Evolutionary conservation across 2,113 vertebrate genomes (phyloP).

Genomic region (Parus major): DNA sequence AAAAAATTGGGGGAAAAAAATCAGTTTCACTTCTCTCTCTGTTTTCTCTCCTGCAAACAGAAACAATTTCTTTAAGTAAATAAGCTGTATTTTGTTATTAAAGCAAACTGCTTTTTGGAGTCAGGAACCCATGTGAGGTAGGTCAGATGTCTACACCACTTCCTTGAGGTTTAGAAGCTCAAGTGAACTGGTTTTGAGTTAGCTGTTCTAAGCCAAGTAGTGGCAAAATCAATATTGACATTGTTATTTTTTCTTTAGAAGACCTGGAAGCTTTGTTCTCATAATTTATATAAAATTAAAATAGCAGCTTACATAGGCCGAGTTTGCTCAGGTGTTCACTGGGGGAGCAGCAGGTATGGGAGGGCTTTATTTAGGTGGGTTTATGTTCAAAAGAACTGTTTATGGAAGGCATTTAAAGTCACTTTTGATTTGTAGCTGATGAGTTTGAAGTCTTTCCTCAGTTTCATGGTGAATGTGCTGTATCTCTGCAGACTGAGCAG

Average conservation of each 20-base stretch:
- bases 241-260: neutral
- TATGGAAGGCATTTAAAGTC: neutral
- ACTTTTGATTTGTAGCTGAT: neutral
- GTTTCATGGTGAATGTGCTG: neutral
- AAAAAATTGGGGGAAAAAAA: neutral
- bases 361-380: neutral
- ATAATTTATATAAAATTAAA: neutral
- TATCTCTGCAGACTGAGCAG: neutral
- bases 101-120: conserved; percentile 46
- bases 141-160: neutral
- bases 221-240: neutral
- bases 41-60: conserved; percentile 87
- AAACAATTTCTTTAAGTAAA: conserved; percentile 64
- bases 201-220: neutral
- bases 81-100: conserved; percentile 30
- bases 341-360: neutral
- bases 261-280: neutral
- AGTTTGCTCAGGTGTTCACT: neutral
- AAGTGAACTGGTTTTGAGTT: neutral
- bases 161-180: conserved; percentile 23
- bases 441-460: neutral
- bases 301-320: neutral
- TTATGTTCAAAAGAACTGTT: neutral
- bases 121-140: neutral
- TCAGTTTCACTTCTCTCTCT: conserved; percentile 59